These are phyloP conservation scores for Dreissena polymorpha DNA, from an alignment of 1,140 invertebrate genomes.

Conservation along the genomic window DNA sequence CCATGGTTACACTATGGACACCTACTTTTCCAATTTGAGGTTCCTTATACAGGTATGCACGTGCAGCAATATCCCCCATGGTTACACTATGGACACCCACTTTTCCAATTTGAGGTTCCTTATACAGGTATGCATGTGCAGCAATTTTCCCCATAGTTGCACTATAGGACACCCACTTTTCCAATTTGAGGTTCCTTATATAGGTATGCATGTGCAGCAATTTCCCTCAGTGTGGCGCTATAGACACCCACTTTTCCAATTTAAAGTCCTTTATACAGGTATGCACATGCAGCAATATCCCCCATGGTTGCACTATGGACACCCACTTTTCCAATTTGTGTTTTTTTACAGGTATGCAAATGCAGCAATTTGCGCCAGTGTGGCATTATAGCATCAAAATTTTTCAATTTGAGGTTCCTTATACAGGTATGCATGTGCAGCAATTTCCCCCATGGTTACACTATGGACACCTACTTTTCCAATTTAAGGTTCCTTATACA, in stretches of 20 bases:
- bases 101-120: too few relatives aligned
- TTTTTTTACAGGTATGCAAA: conserved; percentile 82
- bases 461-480: conserved; percentile 97
- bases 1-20: too few relatives aligned
- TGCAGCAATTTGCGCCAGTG: neutral
- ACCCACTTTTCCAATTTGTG: conserved; percentile 97
- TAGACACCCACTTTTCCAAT: conserved; percentile 97
- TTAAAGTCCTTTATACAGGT: conserved; percentile 88
- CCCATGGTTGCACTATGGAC: conserved; percentile 85
- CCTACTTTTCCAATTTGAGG: too few relatives aligned
- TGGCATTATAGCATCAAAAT: too few relatives aligned
- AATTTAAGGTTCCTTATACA: conserved; percentile 91
- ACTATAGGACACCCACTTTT: too few relatives aligned
- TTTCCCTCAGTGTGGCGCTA: conserved; percentile 95
- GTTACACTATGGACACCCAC: too few relatives aligned
- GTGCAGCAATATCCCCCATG: too few relatives aligned
- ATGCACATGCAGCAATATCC: neutral
- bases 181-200: too few relatives aligned
- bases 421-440: conserved; percentile 85
- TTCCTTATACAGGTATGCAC: too few relatives aligned
- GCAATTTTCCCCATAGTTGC: too few relatives aligned
- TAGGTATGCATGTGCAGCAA: conserved; percentile 88
- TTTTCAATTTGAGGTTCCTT: too few relatives aligned
- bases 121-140: too few relatives aligned
- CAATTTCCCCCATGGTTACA: conserved; percentile 95